Evolutionary conservation across 1,140 invertebrate genomes (phyloP).

Genomic region (Popillia japonica): DNA sequence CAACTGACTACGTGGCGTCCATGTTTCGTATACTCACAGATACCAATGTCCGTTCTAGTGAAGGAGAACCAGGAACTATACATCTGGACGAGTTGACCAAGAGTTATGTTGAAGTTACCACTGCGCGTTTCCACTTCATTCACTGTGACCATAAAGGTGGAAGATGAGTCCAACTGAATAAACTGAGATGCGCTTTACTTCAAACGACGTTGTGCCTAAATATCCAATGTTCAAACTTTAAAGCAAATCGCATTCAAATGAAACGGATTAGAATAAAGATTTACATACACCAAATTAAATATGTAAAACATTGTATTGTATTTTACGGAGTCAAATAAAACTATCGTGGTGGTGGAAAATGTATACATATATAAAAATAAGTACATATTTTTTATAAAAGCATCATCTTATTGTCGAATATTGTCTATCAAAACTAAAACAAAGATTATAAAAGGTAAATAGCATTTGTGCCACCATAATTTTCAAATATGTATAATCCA

Average conservation of each 20-base stretch:
- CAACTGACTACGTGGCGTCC: slow-evolving; percentile 18
- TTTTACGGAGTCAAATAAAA: too few relatives aligned
- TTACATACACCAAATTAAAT: neutral
- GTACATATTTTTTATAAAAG: too few relatives aligned
- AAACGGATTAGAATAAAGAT: neutral
- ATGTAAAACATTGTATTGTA: neutral
- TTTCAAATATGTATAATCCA: too few relatives aligned
- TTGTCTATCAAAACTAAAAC: too few relatives aligned
- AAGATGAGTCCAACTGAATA: neutral
- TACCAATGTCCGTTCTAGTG: neutral
- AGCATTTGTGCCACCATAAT: too few relatives aligned
- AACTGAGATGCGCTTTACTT: neutral
- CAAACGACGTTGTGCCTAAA: neutral
- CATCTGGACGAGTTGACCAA: slow-evolving; percentile 2
- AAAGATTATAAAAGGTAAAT: too few relatives aligned
- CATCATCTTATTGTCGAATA: too few relatives aligned
- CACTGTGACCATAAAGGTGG: neutral
- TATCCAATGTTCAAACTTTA: neutral
- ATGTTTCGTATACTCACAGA: neutral
- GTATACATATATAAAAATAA: too few relatives aligned
- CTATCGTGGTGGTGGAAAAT: too few relatives aligned
- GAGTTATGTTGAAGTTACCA: neutral
- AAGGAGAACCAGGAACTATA: slow-evolving; percentile 1
- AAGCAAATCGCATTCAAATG: neutral
- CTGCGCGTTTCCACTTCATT: neutral